These are phyloP conservation scores for Drosophila tripunctata DNA, from an alignment of 2,888 invertebrate species.

Conservation along the genomic window DNA sequence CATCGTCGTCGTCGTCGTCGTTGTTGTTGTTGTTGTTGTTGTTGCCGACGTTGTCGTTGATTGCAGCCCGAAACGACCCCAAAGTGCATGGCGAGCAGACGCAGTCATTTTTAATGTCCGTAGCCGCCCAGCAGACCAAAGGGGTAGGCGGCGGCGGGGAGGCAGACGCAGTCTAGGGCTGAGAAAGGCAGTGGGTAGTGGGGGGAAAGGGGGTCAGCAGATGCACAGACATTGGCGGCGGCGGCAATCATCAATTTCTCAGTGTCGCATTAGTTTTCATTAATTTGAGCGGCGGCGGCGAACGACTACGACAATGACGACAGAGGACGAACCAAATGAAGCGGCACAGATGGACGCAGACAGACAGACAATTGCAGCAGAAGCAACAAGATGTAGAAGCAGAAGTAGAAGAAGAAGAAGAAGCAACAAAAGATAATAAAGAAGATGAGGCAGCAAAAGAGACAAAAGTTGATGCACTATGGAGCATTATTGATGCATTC, in stretches of 20 bases:
- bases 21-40: conserved; percentile 23
- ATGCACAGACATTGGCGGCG: conserved; percentile 49
- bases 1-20: conserved; percentile 23
- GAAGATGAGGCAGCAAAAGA: conserved; percentile 2
- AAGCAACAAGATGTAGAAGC: neutral
- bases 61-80: conserved; percentile 73
- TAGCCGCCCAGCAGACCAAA: conserved; percentile 40
- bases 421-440: conserved; percentile 8
- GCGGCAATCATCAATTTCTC: conserved; percentile 79
- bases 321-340: conserved; percentile 47
- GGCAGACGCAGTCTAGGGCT: neutral
- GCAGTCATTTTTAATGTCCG: conserved; percentile 76
- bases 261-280: conserved; percentile 81
- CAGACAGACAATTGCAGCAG: conserved; percentile 66
- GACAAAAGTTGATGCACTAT: conserved; percentile 36
- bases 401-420: conserved; percentile 8
- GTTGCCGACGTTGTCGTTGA: conserved; percentile 46
- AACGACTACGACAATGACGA: conserved; percentile 9
- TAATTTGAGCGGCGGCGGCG: conserved; percentile 73
- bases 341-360: conserved; percentile 70
- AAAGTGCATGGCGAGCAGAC: conserved; percentile 74
- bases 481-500: conserved; percentile 76
- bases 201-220: conserved; percentile 16
- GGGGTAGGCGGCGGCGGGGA: neutral
- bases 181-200: neutral